Conservation (phyloP, 1,140 invertebrate species). For the Nasonia longicornis region DNA sequence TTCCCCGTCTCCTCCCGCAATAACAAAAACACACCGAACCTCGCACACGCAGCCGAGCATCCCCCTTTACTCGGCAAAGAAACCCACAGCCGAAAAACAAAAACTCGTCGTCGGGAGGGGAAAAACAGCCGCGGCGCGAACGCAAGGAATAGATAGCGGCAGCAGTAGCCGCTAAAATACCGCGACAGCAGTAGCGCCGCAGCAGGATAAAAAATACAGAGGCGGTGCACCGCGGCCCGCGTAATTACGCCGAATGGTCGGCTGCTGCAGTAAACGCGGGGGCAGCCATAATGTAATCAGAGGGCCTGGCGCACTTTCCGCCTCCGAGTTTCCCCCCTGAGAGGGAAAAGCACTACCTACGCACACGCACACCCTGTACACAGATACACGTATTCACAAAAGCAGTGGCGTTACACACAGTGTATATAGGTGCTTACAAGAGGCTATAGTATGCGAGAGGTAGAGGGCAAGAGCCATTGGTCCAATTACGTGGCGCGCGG, state of each 20-base stretch:
- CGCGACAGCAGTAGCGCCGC: not conserved
- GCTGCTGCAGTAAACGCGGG: constrained; percentile 39
- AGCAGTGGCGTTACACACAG: not conserved
- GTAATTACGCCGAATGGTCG: constrained; percentile 36
- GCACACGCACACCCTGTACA: not conserved
- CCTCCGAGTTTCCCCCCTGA: not conserved
- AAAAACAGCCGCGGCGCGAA: not conserved
- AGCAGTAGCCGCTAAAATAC: not conserved
- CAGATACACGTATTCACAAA: not conserved
- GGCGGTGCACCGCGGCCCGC: not conserved
- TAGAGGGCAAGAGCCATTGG: constrained; percentile 12
- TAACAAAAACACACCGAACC: not conserved
- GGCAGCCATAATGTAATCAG: constrained; percentile 53
- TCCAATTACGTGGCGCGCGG: not conserved
- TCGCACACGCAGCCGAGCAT: too few relatives aligned
- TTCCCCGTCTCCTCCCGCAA: too few relatives aligned
- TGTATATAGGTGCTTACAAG: not conserved
- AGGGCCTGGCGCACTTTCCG: constrained; percentile 7
- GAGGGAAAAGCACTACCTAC: not conserved
- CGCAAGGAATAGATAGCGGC: constrained; percentile 15
- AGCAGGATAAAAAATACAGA: not conserved
- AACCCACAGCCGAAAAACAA: not conserved
- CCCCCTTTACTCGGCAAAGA: too few relatives aligned
- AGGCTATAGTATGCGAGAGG: not conserved
- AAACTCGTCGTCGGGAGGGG: not conserved